Evolutionary conservation across 2,888 invertebrate species (phyloP), one percentile per base, ranked within the genome.

Genomic region (Neoaliturus tenellus): DNA sequence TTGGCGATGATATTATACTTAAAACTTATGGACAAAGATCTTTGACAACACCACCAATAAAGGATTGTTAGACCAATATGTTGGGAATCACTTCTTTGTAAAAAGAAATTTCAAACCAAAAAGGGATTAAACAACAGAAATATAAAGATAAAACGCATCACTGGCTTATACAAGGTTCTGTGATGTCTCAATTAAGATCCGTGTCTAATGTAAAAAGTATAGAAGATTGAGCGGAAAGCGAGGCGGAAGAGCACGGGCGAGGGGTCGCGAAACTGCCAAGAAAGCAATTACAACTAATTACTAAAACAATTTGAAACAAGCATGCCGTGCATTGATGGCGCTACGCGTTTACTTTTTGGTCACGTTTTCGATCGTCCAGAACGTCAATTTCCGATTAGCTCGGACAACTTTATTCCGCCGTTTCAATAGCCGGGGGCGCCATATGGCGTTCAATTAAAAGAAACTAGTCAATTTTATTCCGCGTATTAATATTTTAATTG

Each of bases 381-480:
- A 51, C 78, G 55, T 78, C 55, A 78, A 75, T 78, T 78, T 78
- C 78, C 78, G 78, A 78, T 78, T 78, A 78, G 44, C 55, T 78
- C 78, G 33, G 35, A 78, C 78, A 55, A 33, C 78, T 78, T 78
- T 51, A 78, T 78, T 55, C 51, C 55, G 75, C 73, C 41, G 75
- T 23, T 48, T 23, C 55, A 20, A 28, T 20, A 17, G 75, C 75
- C 78, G 14, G 51, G 35, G 78, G 31, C 51, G 35, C 31, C 48
- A 78, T 14, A 55, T 78, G 78, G 78, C 78, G 20, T 35, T 28
- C 78, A 55, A 78, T 78, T 78, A 78, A 75, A 78, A 51, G 51
- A 31, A 48, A 78, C 78, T 44, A 55, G 25, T 48, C 51, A 14
- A 48, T 78, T 78, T 62, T 62, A 62, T 62, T 35, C 75, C 75